Base-by-base conservation (phyloP, 53 echinoderm and acorn worm species). In the Holothuria leucospilota region DNA sequence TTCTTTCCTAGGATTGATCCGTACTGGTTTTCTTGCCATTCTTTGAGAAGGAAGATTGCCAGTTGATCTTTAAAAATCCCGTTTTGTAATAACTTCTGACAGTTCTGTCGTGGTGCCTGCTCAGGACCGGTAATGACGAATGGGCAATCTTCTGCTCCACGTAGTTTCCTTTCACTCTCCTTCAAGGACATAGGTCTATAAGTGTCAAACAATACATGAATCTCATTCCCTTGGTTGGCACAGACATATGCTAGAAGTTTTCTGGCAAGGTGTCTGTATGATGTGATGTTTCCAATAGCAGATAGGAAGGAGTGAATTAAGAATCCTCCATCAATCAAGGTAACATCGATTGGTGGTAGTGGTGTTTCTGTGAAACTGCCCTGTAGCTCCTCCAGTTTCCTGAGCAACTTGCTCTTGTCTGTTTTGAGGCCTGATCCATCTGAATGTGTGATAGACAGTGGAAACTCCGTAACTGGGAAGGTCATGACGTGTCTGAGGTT, bases 91-190 rank as follows among this genome's bases (percentile, higher is more conserved):
- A 91, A 39, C 88, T 85, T 85, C n/a, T 85, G 71, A 56, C 90
- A 87, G 40, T 70, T 82, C 88, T 88, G 87, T 84, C 60, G 66
- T 29, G 87, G 90, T 46, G 81, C 81, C 72, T 93, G 94, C 29
- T 94, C 94, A 15, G 87, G 84, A 64, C 91, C 69, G 71, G 91
- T 21, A 38, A 88, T 94, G 86, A 91, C 86, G 75, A 86, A 89
- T 82, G 59, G 69, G 16, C 63, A 68, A 78, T 88, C 88, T 49
- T 85, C 86, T 21, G 89, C 88, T 67, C 94, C 86, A 82, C 91
- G 86, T 29, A 86, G 83, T 83, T 69, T 91, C 59, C 94, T 64
- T 85, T 94, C 89, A 82, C 86, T 88, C 10, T 86, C 94, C 78
- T 94, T 94, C 68, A 94, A 39, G 15, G 94, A 91, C 20, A 58